These are phyloP conservation scores for Caracal caracal DNA, from an alignment of 2,113 vertebrate species.

Conservation along the genomic window DNA sequence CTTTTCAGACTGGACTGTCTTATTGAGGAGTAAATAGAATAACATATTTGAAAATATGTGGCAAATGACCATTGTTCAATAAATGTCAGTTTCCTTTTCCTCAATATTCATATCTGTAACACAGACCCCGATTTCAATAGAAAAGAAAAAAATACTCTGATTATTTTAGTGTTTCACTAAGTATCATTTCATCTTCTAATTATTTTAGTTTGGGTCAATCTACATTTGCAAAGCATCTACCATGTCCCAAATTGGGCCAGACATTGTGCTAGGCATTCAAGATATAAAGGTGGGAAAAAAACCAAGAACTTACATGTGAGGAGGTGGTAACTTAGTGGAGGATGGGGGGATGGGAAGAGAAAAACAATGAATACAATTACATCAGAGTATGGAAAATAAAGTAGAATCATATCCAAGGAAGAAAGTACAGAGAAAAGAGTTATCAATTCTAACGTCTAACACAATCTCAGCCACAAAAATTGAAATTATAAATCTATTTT, in stretches of 20 bases:
- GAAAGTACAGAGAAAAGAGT: background rate
- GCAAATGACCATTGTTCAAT: background rate
- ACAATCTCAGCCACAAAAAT: constrained; percentile 7
- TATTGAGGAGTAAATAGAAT: background rate
- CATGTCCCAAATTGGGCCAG: background rate
- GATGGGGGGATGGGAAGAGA: background rate
- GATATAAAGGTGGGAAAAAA: background rate
- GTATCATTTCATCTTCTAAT: constrained; percentile 40
- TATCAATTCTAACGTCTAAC: background rate
- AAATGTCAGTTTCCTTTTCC: constrained; percentile 7
- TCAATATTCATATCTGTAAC: constrained; percentile 27
- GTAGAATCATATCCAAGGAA: background rate
- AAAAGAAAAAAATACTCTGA: constrained; percentile 6
- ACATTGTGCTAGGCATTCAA: background rate
- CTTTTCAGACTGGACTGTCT: background rate
- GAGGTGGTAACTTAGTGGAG: background rate
- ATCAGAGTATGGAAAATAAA: constrained; percentile 13
- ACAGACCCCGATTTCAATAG: background rate
- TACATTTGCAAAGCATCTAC: background rate
- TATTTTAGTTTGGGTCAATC: constrained; percentile 45
- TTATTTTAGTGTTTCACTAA: background rate
- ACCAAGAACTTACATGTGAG: background rate
- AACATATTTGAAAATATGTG: constrained; percentile 29
- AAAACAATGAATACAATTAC: background rate
- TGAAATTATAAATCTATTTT: constrained; percentile 20